Conservation (phyloP, 1,140 invertebrate species). For the Dendrolimus kikuchii region DNA sequence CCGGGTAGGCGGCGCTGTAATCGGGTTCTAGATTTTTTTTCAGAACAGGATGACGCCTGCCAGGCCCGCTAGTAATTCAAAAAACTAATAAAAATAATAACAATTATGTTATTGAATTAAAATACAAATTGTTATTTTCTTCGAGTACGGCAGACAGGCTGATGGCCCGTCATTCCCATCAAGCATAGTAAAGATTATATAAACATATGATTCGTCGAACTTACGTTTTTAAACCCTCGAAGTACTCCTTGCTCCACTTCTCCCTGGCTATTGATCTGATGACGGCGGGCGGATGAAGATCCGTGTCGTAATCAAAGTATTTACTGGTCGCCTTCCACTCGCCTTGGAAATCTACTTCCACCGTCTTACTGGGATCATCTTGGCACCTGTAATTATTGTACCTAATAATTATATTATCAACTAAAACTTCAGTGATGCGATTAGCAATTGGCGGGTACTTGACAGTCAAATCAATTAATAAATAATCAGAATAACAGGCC, state of each 20-base stretch:
- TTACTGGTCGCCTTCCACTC: constrained; percentile 69
- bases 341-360: constrained; percentile 69
- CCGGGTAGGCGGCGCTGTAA: no score
- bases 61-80: no score
- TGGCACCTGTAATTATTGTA: constrained; percentile 43
- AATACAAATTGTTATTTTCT: no score
- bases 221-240: constrained; percentile 75
- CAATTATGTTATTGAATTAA: no score
- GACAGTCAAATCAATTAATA: no score
- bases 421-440: no score
- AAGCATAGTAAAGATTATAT: not conserved
- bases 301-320: constrained; percentile 80
- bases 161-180: no score
- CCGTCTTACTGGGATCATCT: constrained; percentile 48
- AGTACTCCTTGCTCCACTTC: constrained; percentile 77
- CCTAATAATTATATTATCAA: no score
- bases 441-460: not conserved
- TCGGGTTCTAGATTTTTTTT: no score
- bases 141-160: no score
- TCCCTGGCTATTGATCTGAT: constrained; percentile 78
- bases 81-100: no score
- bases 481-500: not conserved
- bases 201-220: constrained; percentile 34
- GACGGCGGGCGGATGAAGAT: constrained; percentile 73
- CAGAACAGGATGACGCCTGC: no score